Conservation (phyloP, 2,888 invertebrate genomes). For the Chelonus formosanus region DNA sequence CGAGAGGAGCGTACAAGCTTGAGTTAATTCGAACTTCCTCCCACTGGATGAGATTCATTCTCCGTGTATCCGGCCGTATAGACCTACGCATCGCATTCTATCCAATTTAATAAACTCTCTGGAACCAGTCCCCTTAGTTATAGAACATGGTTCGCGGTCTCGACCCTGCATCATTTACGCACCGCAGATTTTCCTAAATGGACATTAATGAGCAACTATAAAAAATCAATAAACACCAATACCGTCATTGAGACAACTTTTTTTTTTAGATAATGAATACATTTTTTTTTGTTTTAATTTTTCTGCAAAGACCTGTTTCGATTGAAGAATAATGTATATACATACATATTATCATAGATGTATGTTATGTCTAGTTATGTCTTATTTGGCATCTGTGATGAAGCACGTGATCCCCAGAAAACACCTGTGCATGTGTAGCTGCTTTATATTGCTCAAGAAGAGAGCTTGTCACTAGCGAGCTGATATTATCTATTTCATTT, state of each 20-base stretch:
- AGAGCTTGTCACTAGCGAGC: conserved; percentile 9
- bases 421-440: conserved; percentile 61
- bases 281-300: not conserved
- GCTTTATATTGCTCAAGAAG: conserved; percentile 19
- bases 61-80: conserved; percentile 60
- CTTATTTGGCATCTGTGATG: conserved; percentile 28
- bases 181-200: conserved; percentile 4
- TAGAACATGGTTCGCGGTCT: conserved; percentile 21
- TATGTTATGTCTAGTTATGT: conserved; percentile 14
- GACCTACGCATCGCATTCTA: conserved; percentile 63
- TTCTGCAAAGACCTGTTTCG: no score
- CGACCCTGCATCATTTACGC: conserved; percentile 8
- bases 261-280: no score
- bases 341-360: conserved; percentile 12
- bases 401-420: conserved; percentile 58
- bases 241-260: no score
- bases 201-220: not conserved
- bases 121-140: conserved; percentile 42
- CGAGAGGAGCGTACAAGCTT: conserved; percentile 44
- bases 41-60: conserved; percentile 64
- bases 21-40: conserved; percentile 63
- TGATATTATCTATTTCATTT: conserved; percentile 26
- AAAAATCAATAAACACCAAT: no score
- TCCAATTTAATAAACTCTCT: conserved; percentile 63
- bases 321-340: not conserved